Conservation (phyloP, 2,888 invertebrate species). For the Ptychoptera contaminata region DNA sequence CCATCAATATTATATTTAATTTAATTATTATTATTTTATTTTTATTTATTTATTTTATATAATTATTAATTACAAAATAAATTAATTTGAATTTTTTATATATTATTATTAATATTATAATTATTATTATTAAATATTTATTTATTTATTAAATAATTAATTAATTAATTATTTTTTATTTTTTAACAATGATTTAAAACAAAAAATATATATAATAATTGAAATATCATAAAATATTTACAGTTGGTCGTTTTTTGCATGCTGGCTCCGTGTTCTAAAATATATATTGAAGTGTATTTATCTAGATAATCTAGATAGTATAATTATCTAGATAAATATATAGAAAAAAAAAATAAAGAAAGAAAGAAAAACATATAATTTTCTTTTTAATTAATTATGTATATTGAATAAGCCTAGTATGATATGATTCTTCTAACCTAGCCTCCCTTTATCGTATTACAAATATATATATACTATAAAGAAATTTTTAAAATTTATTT, state of each 20-base stretch:
- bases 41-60: background rate
- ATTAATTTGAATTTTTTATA: slow-evolving; percentile 3
- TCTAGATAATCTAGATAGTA: too few relatives aligned
- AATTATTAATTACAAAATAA: background rate
- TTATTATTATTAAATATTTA: slow-evolving; percentile 8
- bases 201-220: slow-evolving; percentile 4
- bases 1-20: too few relatives aligned
- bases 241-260: slow-evolving; percentile 36
- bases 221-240: slow-evolving; percentile 18
- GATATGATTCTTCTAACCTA: background rate
- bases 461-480: background rate
- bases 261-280: slow-evolving; percentile 34
- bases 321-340: too few relatives aligned
- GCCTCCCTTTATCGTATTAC: slow-evolving; percentile 3
- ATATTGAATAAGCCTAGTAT: slow-evolving; percentile 5
- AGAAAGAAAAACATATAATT: slow-evolving; percentile 13
- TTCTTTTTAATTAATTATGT: slow-evolving; percentile 11
- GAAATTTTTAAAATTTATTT: background rate
- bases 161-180: slow-evolving; percentile 13
- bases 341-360: slow-evolving; percentile 4
- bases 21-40: too few relatives aligned
- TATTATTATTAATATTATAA: slow-evolving; percentile 5
- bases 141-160: slow-evolving; percentile 7
- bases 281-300: slow-evolving; percentile 3
- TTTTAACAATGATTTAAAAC: slow-evolving; percentile 10